These are phyloP conservation scores for Hemibagrus wyckioides DNA, from an alignment of 2,113 vertebrate genomes.

Conservation along the genomic window DNA sequence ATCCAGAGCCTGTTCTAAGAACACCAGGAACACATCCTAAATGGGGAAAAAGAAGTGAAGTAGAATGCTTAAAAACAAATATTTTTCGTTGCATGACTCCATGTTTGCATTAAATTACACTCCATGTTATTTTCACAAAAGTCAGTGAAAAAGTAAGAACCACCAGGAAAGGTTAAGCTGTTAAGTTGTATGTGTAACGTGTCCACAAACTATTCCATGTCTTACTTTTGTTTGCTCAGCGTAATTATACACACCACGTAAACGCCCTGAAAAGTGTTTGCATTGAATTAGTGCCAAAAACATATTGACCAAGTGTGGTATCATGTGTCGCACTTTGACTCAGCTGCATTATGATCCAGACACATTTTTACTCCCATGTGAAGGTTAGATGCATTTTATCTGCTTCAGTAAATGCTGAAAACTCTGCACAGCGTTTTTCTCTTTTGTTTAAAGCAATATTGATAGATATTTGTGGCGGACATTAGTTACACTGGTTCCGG, in stretches of 20 bases:
- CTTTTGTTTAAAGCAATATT: not conserved
- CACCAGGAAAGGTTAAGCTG: not conserved
- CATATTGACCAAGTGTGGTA: conserved; percentile 31
- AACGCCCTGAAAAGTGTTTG: conserved; percentile 50
- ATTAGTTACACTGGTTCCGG: not conserved
- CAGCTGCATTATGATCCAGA: not conserved
- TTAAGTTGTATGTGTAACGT: not conserved
- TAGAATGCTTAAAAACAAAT: not conserved
- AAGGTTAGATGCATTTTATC: not conserved
- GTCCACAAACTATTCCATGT: not conserved
- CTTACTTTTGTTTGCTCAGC: conserved; percentile 29
- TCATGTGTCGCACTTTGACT: not conserved
- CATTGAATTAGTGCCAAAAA: conserved; percentile 11
- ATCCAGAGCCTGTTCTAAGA: not conserved
- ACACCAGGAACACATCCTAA: not conserved
- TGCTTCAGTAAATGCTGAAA: not conserved
- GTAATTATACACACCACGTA: conserved; percentile 5
- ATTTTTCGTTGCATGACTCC: not conserved
- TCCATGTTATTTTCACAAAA: not conserved
- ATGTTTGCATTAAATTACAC: not conserved
- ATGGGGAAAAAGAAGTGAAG: not conserved
- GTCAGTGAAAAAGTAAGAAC: not conserved
- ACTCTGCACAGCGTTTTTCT: not conserved
- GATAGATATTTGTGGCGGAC: not conserved
- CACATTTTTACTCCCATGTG: not conserved